Evolutionary conservation across 2,113 vertebrate species (phyloP), one percentile per base, ranked within the genome.

Genomic region (Eptatretus burgeri): DNA sequence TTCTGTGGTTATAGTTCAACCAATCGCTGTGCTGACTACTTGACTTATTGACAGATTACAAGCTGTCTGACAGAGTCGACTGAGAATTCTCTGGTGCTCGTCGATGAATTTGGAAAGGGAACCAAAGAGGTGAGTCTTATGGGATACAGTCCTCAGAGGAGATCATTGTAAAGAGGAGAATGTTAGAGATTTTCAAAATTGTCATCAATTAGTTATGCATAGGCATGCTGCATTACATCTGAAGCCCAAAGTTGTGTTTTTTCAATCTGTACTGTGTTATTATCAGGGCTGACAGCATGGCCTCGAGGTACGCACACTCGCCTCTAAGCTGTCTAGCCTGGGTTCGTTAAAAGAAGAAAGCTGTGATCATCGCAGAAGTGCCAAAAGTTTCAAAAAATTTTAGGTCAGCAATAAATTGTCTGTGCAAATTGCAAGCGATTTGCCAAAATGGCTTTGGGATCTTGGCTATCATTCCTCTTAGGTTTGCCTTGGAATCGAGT

Each of bases 31-130:
- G 27, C 27, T 41, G 16, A 16, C 18, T 60, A n/a, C 53, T 60
- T 64, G 14, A 14, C 13, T 64, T 11, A 2, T 65, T 52, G 52
- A 2, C 41, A 81, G 79, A 78, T 91, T 77, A 79, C 87, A 52
- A 80, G 80, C 64, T 83, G 85, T 60, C 74, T 94, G 64, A 94
- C 85, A 75, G 77, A 79, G 67, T 81, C 85, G 70, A 84, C 84
- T 2, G 80, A 81, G 62, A 79, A 71, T 65, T 94, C 89, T 13
- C 76, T 98, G 67, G 80, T 95, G 64, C 81, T 98, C 63, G 80
- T 98, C 27, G 91, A 98, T 74, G 91, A 98, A 71, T 98, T 98
- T 72, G 91, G 91, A 70, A 98, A 94, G 76, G 89, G 91, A 64
- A 98, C 91, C 64, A 95, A 95, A 73, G 85, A 87, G 50, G 74